Conservation (phyloP, 2,113 vertebrate species). For the Solenodon paradoxus region DNA sequence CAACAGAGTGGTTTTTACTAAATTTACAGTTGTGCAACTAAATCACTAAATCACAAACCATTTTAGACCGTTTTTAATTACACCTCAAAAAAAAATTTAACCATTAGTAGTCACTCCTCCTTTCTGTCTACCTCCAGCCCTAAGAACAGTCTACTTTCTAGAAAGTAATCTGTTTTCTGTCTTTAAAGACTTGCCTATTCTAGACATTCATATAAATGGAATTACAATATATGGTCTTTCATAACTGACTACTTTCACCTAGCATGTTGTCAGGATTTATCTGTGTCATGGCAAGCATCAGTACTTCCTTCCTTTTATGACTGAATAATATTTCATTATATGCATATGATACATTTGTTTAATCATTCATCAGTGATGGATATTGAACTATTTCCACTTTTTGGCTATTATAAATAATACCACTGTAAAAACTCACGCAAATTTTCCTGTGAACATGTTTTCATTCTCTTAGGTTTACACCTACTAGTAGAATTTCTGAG, state of each 20-base stretch:
- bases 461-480: neutral
- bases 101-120: neutral
- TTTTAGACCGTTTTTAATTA: neutral
- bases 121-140: neutral
- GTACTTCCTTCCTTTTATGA: neutral
- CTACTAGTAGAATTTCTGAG: neutral
- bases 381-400: neutral
- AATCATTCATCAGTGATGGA: neutral
- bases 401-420: neutral
- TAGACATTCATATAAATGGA: neutral
- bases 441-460: neutral
- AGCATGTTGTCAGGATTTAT: conserved; percentile 4
- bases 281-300: neutral
- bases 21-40: neutral
- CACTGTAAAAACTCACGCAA: neutral
- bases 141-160: neutral
- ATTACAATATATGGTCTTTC: neutral
- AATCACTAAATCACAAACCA: neutral
- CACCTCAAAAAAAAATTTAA: neutral
- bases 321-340: neutral
- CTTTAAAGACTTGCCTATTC: neutral
- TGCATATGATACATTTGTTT: neutral
- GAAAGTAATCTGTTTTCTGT: neutral
- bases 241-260: neutral
- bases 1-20: neutral